phyloP scores from a whole-genome alignment of 2,888 invertebrate genomes.

The Andrena dorsata region DNA sequence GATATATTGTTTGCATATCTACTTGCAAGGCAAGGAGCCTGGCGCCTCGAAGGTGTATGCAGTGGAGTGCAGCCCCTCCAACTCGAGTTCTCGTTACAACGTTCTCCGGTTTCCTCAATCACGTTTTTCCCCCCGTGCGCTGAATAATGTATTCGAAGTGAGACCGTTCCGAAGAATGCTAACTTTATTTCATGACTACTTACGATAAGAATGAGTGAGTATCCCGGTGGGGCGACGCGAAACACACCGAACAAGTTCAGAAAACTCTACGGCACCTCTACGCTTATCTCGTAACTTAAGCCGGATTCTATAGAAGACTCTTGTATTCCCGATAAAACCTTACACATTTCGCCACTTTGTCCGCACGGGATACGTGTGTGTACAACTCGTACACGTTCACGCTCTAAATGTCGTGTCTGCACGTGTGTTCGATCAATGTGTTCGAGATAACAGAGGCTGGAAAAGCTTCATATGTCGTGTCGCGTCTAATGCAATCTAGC shows the following conservation, averaged over 20 bases:
- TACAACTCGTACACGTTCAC: conserved; percentile 26
- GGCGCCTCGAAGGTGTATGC: conserved; percentile 47
- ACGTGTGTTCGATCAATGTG: conserved; percentile 46
- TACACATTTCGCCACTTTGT: conserved; percentile 32
- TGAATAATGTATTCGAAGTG: conserved; percentile 58
- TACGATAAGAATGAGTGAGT: conserved; percentile 56
- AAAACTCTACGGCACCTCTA: conserved; percentile 1
- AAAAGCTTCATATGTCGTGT: conserved; percentile 31
- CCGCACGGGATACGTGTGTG: conserved; percentile 33
- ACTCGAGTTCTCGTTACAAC: conserved; percentile 58
- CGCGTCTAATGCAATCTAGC: conserved; percentile 30
- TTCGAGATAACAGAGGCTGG: conserved; percentile 37
- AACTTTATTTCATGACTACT: conserved; percentile 52
- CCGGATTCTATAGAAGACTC: conserved; percentile 41
- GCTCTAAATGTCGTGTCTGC: conserved; percentile 30
- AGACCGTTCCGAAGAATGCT: conserved; percentile 47
- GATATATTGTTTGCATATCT: conserved; percentile 63
- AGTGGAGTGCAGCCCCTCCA: conserved; percentile 63
- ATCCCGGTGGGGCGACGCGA: conserved; percentile 22
- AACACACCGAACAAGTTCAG: conserved; percentile 27
- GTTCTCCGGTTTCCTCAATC: conserved; percentile 67
- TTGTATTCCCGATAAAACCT: conserved; percentile 50
- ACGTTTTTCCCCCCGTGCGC: conserved; percentile 52
- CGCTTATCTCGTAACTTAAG: conserved; percentile 55
- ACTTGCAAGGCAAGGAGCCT: conserved; percentile 55